Evolutionary conservation across 2,888 invertebrate genomes (phyloP).

Genomic region (Callimorpha dominula): DNA sequence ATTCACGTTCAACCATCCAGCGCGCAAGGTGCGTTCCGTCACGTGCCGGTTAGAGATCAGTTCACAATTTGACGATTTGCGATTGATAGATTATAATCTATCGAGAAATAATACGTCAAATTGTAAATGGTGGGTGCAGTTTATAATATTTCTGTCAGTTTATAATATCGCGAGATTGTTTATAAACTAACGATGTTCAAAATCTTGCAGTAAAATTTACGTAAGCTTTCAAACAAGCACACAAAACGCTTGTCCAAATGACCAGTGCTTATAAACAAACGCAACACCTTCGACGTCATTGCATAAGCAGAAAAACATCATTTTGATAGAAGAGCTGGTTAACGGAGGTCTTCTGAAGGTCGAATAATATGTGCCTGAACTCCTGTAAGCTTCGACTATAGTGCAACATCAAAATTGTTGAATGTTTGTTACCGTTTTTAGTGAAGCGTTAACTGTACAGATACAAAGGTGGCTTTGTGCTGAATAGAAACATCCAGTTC

Average conservation of each 20-base stretch:
- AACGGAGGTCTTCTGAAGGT: neutral
- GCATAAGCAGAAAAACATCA: neutral
- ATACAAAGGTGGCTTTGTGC: slow-evolving; percentile 27
- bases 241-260: neutral
- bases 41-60: too few relatives aligned
- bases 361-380: neutral
- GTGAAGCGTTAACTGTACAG: slow-evolving; percentile 16
- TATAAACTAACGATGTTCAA: too few relatives aligned
- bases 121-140: too few relatives aligned
- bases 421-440: slow-evolving; percentile 20
- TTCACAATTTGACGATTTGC: too few relatives aligned
- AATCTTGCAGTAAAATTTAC: neutral
- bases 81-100: too few relatives aligned
- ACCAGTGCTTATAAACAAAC: neutral
- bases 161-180: too few relatives aligned
- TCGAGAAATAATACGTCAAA: too few relatives aligned
- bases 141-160: too few relatives aligned
- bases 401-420: slow-evolving; percentile 3
- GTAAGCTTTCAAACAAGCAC: slow-evolving; percentile 2
- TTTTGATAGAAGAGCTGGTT: neutral
- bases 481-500: slow-evolving; percentile 39
- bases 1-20: too few relatives aligned
- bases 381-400: neutral
- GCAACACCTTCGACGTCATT: neutral
- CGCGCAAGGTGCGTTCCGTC: too few relatives aligned